Percentiles rank a stretch among this genome's conserved stretches.
Evolutionary conservation across 2,113 vertebrate genomes (phyloP).

Genomic region (Tichodroma muraria): DNA sequence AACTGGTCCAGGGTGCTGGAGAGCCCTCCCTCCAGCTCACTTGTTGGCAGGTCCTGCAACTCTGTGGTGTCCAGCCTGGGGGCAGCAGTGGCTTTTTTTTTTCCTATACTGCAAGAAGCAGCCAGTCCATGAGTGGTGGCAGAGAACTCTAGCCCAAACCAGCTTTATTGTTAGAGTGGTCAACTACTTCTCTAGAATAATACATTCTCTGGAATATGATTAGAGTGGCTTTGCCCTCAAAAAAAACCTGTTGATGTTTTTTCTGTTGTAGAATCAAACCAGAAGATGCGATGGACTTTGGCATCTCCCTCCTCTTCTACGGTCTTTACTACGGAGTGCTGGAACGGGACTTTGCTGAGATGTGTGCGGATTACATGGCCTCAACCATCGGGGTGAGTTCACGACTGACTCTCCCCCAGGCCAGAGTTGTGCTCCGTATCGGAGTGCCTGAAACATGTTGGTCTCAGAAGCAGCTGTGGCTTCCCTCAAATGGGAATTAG

Average conservation of each 20-base stretch:
- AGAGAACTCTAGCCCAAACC: not conserved
- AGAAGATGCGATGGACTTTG: slow-evolving; percentile 96
- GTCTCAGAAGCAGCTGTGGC: not conserved
- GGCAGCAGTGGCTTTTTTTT: not conserved
- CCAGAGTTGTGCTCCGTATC: accelerated
- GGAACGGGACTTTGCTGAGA: slow-evolving; percentile 96
- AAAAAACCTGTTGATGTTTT: not conserved
- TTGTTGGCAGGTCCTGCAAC: not conserved
- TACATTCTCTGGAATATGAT: not conserved
- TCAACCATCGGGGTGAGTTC: slow-evolving; percentile 91
- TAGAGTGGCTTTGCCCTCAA: not conserved
- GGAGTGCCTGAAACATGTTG: too few relatives aligned
- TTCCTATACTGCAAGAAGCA: not conserved
- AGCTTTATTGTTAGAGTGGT: not conserved
- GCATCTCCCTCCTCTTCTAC: slow-evolving; percentile 94
- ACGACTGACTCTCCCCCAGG: accelerated
- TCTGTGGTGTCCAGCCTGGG: not conserved
- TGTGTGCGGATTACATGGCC: slow-evolving; percentile 99
- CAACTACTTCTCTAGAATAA: not conserved
- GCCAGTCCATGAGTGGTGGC: too few relatives aligned
- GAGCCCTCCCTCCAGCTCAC: not conserved
- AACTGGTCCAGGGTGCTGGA: not conserved
- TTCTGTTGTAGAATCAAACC: slow-evolving; percentile 85
- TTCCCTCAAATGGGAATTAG: not conserved
- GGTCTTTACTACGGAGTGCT: slow-evolving; percentile 96